Percentiles rank a stretch among this genome's conserved stretches.
phyloP scores from a whole-genome alignment of 2,888 invertebrate species.

The Toxonevra muliebris region DNA sequence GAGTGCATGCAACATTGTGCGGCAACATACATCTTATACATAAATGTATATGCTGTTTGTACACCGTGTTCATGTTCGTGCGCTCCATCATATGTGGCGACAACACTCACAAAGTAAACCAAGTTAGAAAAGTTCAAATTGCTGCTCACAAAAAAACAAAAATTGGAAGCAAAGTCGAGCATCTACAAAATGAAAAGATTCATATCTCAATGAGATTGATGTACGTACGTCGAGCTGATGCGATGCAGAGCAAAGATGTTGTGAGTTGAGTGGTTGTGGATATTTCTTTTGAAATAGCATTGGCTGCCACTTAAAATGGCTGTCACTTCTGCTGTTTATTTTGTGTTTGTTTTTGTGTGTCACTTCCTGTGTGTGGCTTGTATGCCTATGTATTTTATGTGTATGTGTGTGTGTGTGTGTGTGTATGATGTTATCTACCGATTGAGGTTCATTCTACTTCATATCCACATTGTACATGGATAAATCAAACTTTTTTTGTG shows the following conservation, averaged over 20 bases:
- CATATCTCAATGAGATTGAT: conserved; percentile 36
- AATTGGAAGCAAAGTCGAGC: neutral
- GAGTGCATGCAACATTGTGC: neutral
- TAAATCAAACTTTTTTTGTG: neutral
- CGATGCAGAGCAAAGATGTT: neutral
- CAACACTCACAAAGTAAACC: no score
- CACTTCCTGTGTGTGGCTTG: neutral
- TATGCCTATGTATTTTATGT: no score
- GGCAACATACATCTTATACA: neutral
- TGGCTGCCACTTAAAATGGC: neutral
- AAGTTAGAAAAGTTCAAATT: no score
- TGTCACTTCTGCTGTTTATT: neutral
- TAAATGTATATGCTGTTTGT: neutral
- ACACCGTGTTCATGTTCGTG: neutral
- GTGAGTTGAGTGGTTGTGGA: neutral
- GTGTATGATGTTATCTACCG: neutral
- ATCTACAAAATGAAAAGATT: conserved; percentile 38
- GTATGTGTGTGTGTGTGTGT: neutral
- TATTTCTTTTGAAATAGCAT: neutral
- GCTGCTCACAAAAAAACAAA: neutral
- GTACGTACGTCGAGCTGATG: conserved; percentile 26
- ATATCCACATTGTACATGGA: neutral
- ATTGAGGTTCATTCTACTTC: conserved; percentile 1
- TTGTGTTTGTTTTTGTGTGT: neutral
- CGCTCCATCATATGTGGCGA: no score